phyloP scores from a whole-genome alignment of 2,888 invertebrate species.

The Dolichopus griseipennis region DNA sequence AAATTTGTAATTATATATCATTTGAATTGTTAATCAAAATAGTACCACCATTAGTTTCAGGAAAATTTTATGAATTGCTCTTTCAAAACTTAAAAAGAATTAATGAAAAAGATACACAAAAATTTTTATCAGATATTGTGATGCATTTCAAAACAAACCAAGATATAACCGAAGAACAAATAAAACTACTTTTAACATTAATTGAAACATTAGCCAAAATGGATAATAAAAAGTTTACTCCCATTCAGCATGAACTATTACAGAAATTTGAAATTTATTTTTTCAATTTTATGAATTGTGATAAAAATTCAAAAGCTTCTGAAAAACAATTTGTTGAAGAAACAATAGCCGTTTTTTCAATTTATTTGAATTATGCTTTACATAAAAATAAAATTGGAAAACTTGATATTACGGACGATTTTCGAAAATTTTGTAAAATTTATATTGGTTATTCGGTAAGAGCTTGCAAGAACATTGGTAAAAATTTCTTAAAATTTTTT shows the following conservation, averaged over 20 bases:
- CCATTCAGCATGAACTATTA: slow-evolving; percentile 24
- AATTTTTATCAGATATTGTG: slow-evolving; percentile 27
- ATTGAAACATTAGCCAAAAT: slow-evolving; percentile 30
- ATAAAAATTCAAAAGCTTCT: slow-evolving; percentile 24
- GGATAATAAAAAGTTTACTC: slow-evolving; percentile 26
- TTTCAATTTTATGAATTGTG: slow-evolving; percentile 16
- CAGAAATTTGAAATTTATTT: slow-evolving; percentile 24
- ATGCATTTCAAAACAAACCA: slow-evolving; percentile 20
- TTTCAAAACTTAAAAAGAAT: slow-evolving; percentile 28
- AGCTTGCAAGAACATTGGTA: neutral
- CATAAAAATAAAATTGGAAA: slow-evolving; percentile 19
- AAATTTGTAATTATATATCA: slow-evolving; percentile 32
- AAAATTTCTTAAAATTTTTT: too few species aligned
- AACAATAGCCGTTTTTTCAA: slow-evolving; percentile 28
- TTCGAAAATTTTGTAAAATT: slow-evolving; percentile 37
- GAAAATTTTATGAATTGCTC: slow-evolving; percentile 32
- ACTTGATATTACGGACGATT: slow-evolving; percentile 29
- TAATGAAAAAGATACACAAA: slow-evolving; percentile 27
- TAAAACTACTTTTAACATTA: slow-evolving; percentile 29
- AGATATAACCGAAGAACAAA: slow-evolving; percentile 25
- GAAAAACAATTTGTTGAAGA: slow-evolving; percentile 33
- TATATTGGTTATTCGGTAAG: slow-evolving; percentile 39
- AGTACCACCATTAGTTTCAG: slow-evolving; percentile 27
- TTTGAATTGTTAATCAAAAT: slow-evolving; percentile 27
- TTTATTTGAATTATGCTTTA: slow-evolving; percentile 24